These are phyloP conservation scores for Cryptotis parvus DNA, from an alignment of 2,113 vertebrate genomes.

Conservation along the genomic window DNA sequence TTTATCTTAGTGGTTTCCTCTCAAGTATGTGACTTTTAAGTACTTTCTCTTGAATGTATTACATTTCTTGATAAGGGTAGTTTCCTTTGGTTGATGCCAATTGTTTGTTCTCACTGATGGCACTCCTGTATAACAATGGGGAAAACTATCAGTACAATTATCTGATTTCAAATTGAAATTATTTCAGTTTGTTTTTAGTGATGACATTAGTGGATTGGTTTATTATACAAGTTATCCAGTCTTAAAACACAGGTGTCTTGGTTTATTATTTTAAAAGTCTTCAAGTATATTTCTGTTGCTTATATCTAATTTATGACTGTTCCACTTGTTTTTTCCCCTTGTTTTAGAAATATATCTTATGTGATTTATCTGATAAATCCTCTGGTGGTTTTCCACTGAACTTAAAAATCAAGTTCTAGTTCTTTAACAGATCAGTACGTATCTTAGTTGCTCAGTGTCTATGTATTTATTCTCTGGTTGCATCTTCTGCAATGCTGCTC, in stretches of 20 bases:
- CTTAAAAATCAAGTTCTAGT: not conserved
- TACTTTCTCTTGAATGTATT: not conserved
- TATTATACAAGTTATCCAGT: not conserved
- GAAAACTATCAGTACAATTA: slow-evolving; percentile 8
- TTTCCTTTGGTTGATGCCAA: slow-evolving; percentile 16
- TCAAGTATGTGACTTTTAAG: not conserved
- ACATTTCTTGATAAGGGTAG: slow-evolving; percentile 10
- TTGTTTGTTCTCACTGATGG: slow-evolving; percentile 23
- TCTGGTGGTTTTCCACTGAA: not conserved
- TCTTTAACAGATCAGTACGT: not conserved
- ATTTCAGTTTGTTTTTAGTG: slow-evolving; percentile 33
- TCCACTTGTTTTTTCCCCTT: not conserved
- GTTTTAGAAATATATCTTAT: not conserved
- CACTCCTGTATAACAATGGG: not conserved
- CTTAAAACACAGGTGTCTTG: slow-evolving; percentile 41
- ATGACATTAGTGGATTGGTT: not conserved
- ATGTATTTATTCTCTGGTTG: not conserved
- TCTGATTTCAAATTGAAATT: slow-evolving; percentile 43
- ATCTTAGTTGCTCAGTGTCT: not conserved
- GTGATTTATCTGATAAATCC: not conserved
- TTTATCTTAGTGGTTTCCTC: slow-evolving; percentile 42
- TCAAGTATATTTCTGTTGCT: not conserved
- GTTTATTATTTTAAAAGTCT: not conserved
- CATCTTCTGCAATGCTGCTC: not conserved
- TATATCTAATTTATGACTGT: slow-evolving; percentile 37